These are phyloP conservation scores for Cranoglanis bouderius DNA, from an alignment of 2,113 vertebrate species.

Conservation along the genomic window DNA sequence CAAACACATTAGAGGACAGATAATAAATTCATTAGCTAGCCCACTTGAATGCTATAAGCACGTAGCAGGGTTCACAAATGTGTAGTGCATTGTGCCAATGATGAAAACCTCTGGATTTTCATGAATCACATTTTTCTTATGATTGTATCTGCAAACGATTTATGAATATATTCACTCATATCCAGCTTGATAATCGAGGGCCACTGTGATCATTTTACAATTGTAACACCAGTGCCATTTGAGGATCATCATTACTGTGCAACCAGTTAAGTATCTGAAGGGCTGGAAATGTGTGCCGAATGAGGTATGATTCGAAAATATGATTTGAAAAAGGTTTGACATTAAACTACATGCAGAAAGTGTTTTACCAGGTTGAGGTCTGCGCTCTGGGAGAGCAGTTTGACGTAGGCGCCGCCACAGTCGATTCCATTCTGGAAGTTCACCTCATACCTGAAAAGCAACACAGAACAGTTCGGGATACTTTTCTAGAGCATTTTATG, in stretches of 20 bases:
- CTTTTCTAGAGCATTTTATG: not conserved
- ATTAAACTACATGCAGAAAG: not conserved
- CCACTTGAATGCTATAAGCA: not conserved
- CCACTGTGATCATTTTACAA: not conserved
- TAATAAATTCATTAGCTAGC: not conserved
- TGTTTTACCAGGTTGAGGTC: constrained; percentile 85
- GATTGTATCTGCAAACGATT: not conserved
- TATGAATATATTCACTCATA: not conserved
- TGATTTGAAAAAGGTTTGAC: not conserved
- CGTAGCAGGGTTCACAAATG: not conserved
- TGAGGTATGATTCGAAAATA: not conserved
- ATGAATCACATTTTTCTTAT: not conserved
- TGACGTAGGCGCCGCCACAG: constrained; percentile 95
- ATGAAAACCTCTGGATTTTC: not conserved
- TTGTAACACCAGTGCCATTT: not conserved
- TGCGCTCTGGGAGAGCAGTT: constrained; percentile 87
- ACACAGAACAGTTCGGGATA: not conserved
- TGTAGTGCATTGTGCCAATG: not conserved
- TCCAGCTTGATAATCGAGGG: not conserved
- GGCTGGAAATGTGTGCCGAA: not conserved
- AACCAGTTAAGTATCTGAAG: not conserved
- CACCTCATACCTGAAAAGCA: constrained; percentile 87
- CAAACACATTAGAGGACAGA: not conserved
- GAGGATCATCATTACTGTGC: not conserved
- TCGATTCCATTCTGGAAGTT: constrained; percentile 98